Base-by-base conservation (phyloP, 2,888 invertebrate genomes). In the Polietes domitor region DNA sequence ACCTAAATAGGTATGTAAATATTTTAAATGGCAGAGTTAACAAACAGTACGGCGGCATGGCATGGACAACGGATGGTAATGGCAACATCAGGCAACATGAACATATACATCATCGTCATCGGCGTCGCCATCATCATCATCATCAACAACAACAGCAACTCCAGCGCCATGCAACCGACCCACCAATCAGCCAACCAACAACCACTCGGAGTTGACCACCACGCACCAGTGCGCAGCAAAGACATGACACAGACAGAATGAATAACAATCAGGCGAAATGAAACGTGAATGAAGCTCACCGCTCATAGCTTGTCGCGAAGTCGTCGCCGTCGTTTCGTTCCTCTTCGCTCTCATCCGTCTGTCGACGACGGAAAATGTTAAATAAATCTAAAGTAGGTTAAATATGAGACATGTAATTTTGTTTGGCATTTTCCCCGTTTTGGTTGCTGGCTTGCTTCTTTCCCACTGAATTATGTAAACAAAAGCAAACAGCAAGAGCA, bases 1-100 rank as follows among this genome's bases (percentile, higher is more conserved):
- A 68, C 68, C 43, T 43, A 68, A 68, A 43, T 68, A 43, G 68
- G 68, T 68, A 68, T 68, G 68, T 68, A 68, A 68, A 68, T 68
- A 68, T 68, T 68, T 68, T 68, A 68, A 68, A 68, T 68, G 68
- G 43, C 68, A 43, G 43, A 68, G 68, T 68, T 68, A 68, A 68
- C 68, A 68, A 68, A 68, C 68, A 68, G 19, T 43, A 68, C 6
- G 17, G 17, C 19, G 3, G 50, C 32, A 32, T 7, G 7, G 32
- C 32, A 5, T 7, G 10, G 15, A 10, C 41, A 41, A 41, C 41
- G 12, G 4, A 24, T 26, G 7, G 5, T 17, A 19, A 6, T 3
- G 17, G 17, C 50, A 50, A n/a, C 15, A 50, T 50, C 50, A 17
- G n/a, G n/a, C 50, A 50, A 17, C 50, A 50, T 1, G 17, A 50